Evolutionary conservation across 2,888 invertebrate species (phyloP), one percentile per base, ranked within the genome.

Genomic region (Erebia epiphron): DNA sequence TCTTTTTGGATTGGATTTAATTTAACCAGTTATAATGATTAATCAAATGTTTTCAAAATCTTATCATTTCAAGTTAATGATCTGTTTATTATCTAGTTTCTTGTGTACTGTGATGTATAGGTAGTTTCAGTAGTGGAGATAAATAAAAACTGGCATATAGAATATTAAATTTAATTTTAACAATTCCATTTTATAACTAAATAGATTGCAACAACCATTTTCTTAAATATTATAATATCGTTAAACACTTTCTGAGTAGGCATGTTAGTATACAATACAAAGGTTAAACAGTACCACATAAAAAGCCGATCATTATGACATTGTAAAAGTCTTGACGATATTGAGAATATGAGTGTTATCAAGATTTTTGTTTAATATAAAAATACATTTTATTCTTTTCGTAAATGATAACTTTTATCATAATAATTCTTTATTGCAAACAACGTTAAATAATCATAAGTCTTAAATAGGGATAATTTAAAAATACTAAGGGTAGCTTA

Each of bases 131-230:
- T 35, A 35, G 7, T 35, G 7, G 58, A 63, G 18, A 66, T 13
- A 72, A 80, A 76, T 75, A 82, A 81, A 76, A 66, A 72, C 69
- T 64, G 64, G 26, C 35, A 4, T 83, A 87, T 81, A 87, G 85
- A 88, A 89, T 89, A 88, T 83, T 84, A 77, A 86, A 86, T 90
- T 89, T 91, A 87, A 88, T 89, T 86, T 82, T 87, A 91, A 91
- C 91, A 91, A 90, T 88, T 89, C 86, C 83, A 84, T 79, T 62
- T 72, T 75, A 78, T 85, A 87, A 84, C 82, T 84, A 83, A 86
- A 88, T 83, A 86, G 80, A 83, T 86, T 78, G 82, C 83, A 90
- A 90, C 89, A 90, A 88, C 74, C 84, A 80, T 80, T 85, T 84
- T 82, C 77, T 78, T 84, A 84, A 77, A 80, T 52, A 52, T 21